Evolutionary conservation across 2,797 vertebrate genomes (phyloP).

Genomic region (Falco columbarius): DNA sequence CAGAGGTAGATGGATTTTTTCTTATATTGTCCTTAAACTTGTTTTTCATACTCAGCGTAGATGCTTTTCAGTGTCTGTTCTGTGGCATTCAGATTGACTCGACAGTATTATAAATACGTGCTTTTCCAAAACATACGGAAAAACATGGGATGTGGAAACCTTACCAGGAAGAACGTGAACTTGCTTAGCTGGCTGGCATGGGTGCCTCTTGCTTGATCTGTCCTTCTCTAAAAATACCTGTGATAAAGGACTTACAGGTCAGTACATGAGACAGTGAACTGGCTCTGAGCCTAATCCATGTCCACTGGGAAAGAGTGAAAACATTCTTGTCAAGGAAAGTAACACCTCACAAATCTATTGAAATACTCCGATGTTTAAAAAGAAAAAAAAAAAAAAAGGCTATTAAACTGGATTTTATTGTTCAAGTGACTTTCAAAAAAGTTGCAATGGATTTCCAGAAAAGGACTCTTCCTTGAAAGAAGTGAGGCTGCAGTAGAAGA

Average conservation of each 20-base stretch:
- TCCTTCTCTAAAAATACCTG: neutral
- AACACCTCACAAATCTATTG: rapidly evolving
- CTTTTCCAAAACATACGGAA: neutral
- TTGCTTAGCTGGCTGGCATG: neutral
- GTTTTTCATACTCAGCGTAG: neutral
- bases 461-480: neutral
- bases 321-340: neutral
- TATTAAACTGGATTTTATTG: neutral
- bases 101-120: neutral
- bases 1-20: neutral
- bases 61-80: neutral
- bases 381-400: no score
- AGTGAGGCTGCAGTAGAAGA: neutral
- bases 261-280: rapidly evolving
- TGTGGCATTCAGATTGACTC: neutral
- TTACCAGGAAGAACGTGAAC: neutral
- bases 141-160: neutral
- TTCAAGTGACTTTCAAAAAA: neutral
- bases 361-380: neutral
- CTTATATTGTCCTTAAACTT: neutral
- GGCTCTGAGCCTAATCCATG: neutral
- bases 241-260: neutral
- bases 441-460: neutral
- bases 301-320: neutral
- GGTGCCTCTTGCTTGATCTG: neutral